Conservation (phyloP, 2,797 vertebrate species). For the Crocodylus rhombifer region DNA sequence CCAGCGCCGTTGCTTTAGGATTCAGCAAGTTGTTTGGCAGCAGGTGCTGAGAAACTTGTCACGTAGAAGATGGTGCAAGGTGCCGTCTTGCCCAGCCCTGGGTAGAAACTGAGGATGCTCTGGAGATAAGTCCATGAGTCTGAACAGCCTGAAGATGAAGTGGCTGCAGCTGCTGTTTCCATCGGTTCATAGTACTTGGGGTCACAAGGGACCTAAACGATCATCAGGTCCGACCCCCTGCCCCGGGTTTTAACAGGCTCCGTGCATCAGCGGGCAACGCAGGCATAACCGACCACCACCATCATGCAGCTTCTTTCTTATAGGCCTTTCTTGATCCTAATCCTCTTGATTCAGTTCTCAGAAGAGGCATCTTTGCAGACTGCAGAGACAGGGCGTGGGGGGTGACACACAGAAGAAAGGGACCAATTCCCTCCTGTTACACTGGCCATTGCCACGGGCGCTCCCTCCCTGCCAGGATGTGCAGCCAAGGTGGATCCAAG, state of each 20-base stretch:
- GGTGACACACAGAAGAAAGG: neutral
- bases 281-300: neutral
- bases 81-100: neutral
- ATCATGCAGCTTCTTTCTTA: neutral
- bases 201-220: too few relatives aligned
- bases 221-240: too few relatives aligned
- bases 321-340: too few relatives aligned
- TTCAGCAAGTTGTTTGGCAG: neutral
- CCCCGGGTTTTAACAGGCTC: too few relatives aligned
- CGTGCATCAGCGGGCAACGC: neutral
- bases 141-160: neutral
- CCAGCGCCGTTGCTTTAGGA: neutral
- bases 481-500: neutral
- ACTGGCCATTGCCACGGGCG: neutral
- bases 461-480: neutral
- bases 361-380: neutral
- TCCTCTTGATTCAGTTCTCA: neutral
- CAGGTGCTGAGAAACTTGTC: neutral
- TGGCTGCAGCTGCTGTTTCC: neutral
- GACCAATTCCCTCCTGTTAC: neutral
- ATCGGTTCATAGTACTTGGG: too few relatives aligned
- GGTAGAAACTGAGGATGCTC: neutral
- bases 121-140: neutral
- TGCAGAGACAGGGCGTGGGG: too few relatives aligned
- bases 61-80: neutral